A percentile compares a stretch with the other conserved stretches of the same genome.
Conservation (phyloP, 2,113 vertebrate species). For the Zosterops japonicus region DNA sequence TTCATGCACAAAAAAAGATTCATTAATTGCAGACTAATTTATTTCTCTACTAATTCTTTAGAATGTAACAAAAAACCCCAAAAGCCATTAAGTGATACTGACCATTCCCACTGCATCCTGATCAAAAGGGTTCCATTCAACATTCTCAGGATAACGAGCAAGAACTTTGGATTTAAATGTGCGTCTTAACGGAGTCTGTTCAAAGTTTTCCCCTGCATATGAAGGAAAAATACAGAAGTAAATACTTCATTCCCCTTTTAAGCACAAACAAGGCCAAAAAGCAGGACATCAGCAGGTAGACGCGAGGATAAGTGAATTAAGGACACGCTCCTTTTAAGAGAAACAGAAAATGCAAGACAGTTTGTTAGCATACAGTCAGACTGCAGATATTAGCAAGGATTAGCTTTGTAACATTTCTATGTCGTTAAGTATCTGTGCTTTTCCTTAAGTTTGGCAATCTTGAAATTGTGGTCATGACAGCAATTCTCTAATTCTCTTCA, state of each 20-base stretch:
- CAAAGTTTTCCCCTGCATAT: constrained; percentile 95
- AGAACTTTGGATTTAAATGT: constrained; percentile 99
- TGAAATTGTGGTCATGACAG: neutral
- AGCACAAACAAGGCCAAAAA: constrained; percentile 21
- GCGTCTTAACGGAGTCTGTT: constrained; percentile 95
- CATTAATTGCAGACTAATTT: neutral
- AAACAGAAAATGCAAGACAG: constrained; percentile 64
- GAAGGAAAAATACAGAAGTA: neutral
- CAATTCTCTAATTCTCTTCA: neutral
- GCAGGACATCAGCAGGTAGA: constrained; percentile 60
- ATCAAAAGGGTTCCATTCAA: constrained; percentile 99
- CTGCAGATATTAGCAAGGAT: constrained; percentile 60
- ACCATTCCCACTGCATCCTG: constrained; percentile 99
- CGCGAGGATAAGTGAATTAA: constrained; percentile 60
- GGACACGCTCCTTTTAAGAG: constrained; percentile 61
- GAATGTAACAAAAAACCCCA: neutral
- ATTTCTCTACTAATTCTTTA: neutral
- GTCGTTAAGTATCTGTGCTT: constrained; percentile 44
- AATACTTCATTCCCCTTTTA: neutral
- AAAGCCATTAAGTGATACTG: constrained; percentile 41
- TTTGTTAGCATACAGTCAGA: constrained; percentile 55
- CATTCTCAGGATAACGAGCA: constrained; percentile 96
- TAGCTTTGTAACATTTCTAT: constrained; percentile 36
- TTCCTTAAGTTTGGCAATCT: constrained; percentile 10
- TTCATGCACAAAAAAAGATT: neutral